These are phyloP conservation scores for Atta cephalotes DNA, from an alignment of 1,140 invertebrate genomes.

Conservation along the genomic window DNA sequence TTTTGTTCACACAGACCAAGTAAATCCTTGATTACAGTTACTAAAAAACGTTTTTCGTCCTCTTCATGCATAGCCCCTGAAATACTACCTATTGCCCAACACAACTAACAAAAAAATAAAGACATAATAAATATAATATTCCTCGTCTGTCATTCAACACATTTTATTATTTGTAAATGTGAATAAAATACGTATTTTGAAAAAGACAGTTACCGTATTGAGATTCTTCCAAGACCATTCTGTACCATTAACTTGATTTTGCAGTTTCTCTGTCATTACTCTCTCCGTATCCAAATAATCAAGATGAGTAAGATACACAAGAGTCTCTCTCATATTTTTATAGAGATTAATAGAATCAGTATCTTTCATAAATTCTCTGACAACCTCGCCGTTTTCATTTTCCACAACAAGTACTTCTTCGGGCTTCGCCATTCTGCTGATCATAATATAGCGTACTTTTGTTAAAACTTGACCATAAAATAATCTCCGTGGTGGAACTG, in stretches of 20 bases:
- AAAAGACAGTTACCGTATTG: constrained; percentile 91
- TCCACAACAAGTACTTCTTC: constrained; percentile 99
- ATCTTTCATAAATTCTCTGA: constrained; percentile 99
- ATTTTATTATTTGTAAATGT: not conserved
- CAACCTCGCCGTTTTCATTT: constrained; percentile 99
- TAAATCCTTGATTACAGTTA: constrained; percentile 99
- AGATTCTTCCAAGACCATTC: constrained; percentile 99
- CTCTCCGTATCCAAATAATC: constrained; percentile 99
- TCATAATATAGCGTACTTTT: constrained; percentile 99
- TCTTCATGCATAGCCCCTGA: constrained; percentile 99
- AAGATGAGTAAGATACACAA: constrained; percentile 99
- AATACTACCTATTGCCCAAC: constrained; percentile 99
- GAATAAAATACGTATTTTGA: not conserved
- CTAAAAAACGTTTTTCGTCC: constrained; percentile 99
- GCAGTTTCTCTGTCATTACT: constrained; percentile 99
- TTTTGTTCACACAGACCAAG: constrained; percentile 99
- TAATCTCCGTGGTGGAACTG: constrained; percentile 87
- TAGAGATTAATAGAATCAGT: constrained; percentile 99
- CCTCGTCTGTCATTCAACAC: not conserved
- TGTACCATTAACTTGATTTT: constrained; percentile 99
- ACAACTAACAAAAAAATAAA: constrained; percentile 88
- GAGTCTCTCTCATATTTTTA: constrained; percentile 99
- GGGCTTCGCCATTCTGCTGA: constrained; percentile 99
- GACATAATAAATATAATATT: constrained; percentile 18
- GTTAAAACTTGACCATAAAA: constrained; percentile 94